Evolutionary conservation across 2,113 vertebrate genomes (phyloP).

Genomic region (Rhabdomys dilectus): DNA sequence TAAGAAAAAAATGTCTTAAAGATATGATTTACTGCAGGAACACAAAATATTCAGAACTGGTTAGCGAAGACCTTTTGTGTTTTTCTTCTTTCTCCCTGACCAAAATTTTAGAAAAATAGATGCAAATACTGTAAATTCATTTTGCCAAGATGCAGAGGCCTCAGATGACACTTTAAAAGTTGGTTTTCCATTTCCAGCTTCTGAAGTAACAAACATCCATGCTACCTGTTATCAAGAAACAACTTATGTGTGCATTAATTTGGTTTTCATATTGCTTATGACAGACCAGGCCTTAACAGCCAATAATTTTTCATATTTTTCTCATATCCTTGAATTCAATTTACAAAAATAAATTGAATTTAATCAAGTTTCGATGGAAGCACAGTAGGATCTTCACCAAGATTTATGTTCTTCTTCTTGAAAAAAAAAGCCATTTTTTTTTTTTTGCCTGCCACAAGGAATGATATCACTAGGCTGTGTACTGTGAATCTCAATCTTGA

Average conservation of each 20-base stretch:
- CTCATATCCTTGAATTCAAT: conserved; percentile 78
- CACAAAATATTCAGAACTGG: conserved; percentile 54
- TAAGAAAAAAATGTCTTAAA: conserved; percentile 52
- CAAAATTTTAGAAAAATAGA: conserved; percentile 65
- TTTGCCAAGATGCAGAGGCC: conserved; percentile 3
- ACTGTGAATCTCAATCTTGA: background rate
- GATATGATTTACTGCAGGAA: conserved; percentile 58
- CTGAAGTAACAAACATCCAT: conserved; percentile 22
- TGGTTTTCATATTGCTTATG: conserved; percentile 51
- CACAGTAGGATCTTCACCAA: conserved; percentile 55
- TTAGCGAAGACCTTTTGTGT: conserved; percentile 43
- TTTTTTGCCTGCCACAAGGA: conserved; percentile 61
- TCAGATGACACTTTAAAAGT: conserved; percentile 28
- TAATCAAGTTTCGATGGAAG: conserved; percentile 64
- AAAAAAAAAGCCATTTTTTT: conserved; percentile 19
- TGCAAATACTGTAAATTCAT: conserved; percentile 55
- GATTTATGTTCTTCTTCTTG: conserved; percentile 63
- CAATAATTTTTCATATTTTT: conserved; percentile 55
- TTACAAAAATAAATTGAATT: conserved; percentile 70
- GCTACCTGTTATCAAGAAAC: background rate
- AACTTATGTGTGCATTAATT: conserved; percentile 56
- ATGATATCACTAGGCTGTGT: background rate
- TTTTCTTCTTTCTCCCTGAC: conserved; percentile 40
- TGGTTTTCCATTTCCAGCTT: conserved; percentile 30
- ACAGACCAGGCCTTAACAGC: background rate